A percentile compares a stretch with the other conserved stretches of the same genome.
These are phyloP conservation scores for Dermolepida albohirtum DNA, from an alignment of 2,888 invertebrate genomes.

Conservation along the genomic window DNA sequence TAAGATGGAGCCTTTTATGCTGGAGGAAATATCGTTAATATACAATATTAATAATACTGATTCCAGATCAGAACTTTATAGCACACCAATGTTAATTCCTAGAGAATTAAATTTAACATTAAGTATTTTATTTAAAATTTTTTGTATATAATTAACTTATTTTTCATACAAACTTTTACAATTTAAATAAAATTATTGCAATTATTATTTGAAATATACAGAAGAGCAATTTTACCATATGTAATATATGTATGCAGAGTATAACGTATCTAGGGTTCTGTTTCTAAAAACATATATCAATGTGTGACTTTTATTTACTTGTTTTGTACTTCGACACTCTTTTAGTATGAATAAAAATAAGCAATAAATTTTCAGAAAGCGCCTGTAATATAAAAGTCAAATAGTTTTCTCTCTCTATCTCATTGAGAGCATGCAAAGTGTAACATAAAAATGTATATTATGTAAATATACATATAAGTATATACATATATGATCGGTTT, in stretches of 20 bases:
- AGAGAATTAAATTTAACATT: too few relatives aligned
- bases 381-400: conserved; percentile 29
- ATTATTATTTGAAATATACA: too few relatives aligned
- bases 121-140: too few relatives aligned
- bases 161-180: too few relatives aligned
- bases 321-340: conserved; percentile 35
- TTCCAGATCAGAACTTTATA: too few relatives aligned
- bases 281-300: conserved; percentile 10
- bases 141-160: too few relatives aligned
- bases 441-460: conserved; percentile 30
- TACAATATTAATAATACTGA: too few relatives aligned
- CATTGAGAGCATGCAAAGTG: conserved; percentile 5
- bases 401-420: conserved; percentile 3
- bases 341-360: conserved; percentile 22
- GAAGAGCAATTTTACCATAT: neutral
- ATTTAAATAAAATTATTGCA: too few relatives aligned
- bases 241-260: neutral
- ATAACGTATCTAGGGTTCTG: neutral
- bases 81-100: too few relatives aligned
- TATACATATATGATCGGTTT: conserved; percentile 15
- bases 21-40: too few relatives aligned
- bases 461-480: conserved; percentile 19
- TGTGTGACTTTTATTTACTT: conserved; percentile 39
- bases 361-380: conserved; percentile 26
- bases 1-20: too few relatives aligned